phyloP scores from a whole-genome alignment of 2,888 invertebrate species.

The Ectemnius cavifrons region DNA sequence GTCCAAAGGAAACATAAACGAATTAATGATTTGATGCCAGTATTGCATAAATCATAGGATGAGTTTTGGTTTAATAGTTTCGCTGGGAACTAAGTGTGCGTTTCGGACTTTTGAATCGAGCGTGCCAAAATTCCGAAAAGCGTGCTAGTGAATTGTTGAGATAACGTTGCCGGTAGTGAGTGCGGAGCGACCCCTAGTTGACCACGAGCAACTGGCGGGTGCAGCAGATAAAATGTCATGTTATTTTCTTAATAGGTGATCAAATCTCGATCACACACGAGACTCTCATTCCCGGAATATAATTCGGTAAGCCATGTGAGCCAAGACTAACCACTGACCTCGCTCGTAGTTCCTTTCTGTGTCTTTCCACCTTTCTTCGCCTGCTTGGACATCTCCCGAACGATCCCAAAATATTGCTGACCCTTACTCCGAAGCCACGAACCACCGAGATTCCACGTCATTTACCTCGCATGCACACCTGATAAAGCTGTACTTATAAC shows the following conservation, averaged over 20 bases:
- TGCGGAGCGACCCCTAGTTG: slow-evolving; percentile 43
- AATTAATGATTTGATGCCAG: too few species aligned
- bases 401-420: slow-evolving; percentile 26
- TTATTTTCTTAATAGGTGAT: slow-evolving; percentile 69
- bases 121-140: not conserved
- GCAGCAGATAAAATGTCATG: slow-evolving; percentile 66
- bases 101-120: not conserved
- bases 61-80: not conserved
- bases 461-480: slow-evolving; percentile 22
- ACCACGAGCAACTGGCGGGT: slow-evolving; percentile 36
- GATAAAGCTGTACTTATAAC: not conserved
- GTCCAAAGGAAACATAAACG: not conserved
- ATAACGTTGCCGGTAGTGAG: slow-evolving; percentile 35
- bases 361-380: slow-evolving; percentile 57
- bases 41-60: too few species aligned
- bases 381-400: slow-evolving; percentile 68
- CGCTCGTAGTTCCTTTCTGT: slow-evolving; percentile 43
- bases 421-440: slow-evolving; percentile 16
- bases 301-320: slow-evolving; percentile 55
- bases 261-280: slow-evolving; percentile 42
- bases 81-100: not conserved
- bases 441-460: slow-evolving; percentile 29
- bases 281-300: slow-evolving; percentile 35
- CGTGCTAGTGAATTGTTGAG: slow-evolving; percentile 41
- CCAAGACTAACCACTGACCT: slow-evolving; percentile 58